Evolutionary conservation across 2,888 invertebrate species (phyloP).

Genomic region (Tenodera sinensis): DNA sequence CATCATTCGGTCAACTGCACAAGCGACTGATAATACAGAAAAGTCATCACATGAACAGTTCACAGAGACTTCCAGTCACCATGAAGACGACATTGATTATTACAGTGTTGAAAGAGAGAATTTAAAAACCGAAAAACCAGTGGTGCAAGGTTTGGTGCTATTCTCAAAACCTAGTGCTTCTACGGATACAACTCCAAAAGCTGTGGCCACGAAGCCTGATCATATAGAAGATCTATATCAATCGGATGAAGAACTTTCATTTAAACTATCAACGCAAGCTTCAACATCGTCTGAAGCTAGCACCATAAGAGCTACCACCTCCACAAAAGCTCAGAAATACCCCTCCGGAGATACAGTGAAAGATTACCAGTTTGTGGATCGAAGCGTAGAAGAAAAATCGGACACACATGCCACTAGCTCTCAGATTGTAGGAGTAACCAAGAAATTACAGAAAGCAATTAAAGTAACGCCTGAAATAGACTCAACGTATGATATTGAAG

Average conservation of each 20-base stretch:
- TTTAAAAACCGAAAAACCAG: background rate
- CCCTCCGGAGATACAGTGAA: background rate
- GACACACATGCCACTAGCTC: too few relatives aligned
- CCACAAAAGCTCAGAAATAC: background rate
- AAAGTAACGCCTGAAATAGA: background rate
- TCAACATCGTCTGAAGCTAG: too few relatives aligned
- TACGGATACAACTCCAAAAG: background rate
- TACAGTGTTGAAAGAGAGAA: background rate
- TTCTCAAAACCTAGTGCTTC: background rate
- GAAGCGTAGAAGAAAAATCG: background rate
- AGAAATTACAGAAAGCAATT: background rate
- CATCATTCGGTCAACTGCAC: background rate
- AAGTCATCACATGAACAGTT: background rate
- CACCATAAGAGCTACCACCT: background rate
- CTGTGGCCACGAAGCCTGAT: background rate
- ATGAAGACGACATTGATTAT: background rate
- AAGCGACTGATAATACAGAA: background rate
- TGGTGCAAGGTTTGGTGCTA: background rate
- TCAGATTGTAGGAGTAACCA: too few relatives aligned
- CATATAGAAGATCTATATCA: background rate
- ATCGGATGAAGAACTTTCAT: too few relatives aligned
- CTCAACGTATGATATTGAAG: background rate
- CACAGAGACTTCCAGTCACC: background rate
- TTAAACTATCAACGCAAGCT: background rate
- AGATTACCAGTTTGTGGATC: background rate